A percentile compares a stretch with the other conserved stretches of the same genome.
Evolutionary conservation across 2,888 invertebrate species (phyloP).

Genomic region (Xestia c-nigrum): DNA sequence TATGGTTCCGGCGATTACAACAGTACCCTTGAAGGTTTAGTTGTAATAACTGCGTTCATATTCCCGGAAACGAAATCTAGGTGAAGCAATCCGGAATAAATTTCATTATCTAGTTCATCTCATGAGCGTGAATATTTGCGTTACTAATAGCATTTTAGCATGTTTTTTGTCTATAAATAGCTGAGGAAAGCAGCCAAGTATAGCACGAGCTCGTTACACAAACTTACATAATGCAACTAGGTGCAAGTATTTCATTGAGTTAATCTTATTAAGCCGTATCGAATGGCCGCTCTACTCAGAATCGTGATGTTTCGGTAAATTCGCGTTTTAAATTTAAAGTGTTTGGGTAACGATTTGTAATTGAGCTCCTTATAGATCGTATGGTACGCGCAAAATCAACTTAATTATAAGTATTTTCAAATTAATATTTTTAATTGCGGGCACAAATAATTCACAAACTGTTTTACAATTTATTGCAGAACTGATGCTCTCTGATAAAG

Average conservation of each 20-base stretch:
- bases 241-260: slow-evolving; percentile 23
- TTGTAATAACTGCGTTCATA: neutral
- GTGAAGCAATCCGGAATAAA: slow-evolving; percentile 34
- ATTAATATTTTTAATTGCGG: neutral
- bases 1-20: neutral
- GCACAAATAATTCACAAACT: neutral
- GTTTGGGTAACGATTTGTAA: slow-evolving; percentile 29
- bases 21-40: neutral
- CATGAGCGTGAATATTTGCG: slow-evolving; percentile 32
- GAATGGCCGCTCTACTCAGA: slow-evolving; percentile 61
- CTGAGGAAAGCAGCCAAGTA: slow-evolving; percentile 29
- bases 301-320: slow-evolving; percentile 69
- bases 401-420: too few relatives aligned
- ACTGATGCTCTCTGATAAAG: too few relatives aligned
- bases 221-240: slow-evolving; percentile 42
- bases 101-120: slow-evolving; percentile 44
- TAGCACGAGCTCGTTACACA: slow-evolving; percentile 28
- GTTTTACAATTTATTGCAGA: too few relatives aligned
- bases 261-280: slow-evolving; percentile 47
- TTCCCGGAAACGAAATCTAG: slow-evolving; percentile 21
- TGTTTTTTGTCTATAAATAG: slow-evolving; percentile 41
- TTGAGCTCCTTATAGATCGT: neutral
- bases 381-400: too few relatives aligned
- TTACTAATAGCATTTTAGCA: slow-evolving; percentile 43
- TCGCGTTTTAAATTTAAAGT: slow-evolving; percentile 34